phyloP scores from a whole-genome alignment of 2,113 vertebrate species.

The Ceuthmochares aereus region DNA sequence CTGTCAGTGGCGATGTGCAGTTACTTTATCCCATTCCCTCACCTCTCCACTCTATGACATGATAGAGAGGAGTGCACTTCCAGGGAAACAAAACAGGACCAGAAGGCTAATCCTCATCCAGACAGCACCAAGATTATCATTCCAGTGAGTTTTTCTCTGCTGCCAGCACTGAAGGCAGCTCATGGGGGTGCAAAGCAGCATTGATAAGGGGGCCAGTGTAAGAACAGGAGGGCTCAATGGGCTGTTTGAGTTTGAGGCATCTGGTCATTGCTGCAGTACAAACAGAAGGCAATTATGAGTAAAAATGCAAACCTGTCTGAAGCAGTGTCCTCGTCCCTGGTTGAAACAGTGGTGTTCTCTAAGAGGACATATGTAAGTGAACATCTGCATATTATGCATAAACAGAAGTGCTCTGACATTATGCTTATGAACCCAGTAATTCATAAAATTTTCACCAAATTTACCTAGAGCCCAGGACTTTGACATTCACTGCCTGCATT shows the following conservation, averaged over 20 bases:
- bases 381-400: background rate
- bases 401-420: background rate
- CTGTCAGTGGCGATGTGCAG: fast-evolving
- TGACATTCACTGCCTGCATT: background rate
- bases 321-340: background rate
- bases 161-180: background rate
- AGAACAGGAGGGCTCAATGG: background rate
- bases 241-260: background rate
- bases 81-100: background rate
- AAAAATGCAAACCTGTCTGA: background rate
- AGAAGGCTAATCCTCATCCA: background rate
- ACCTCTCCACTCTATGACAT: fast-evolving
- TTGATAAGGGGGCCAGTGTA: background rate
- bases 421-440: background rate
- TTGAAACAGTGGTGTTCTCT: background rate
- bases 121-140: background rate
- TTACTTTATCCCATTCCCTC: background rate
- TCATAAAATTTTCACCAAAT: background rate
- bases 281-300: background rate
- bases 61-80: fast-evolving
- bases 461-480: background rate
- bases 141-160: fast-evolving
- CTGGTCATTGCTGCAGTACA: background rate
- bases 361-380: background rate
- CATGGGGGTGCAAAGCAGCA: background rate